phyloP scores from a whole-genome alignment of 2,113 vertebrate species.

The Lates calcarifer region DNA sequence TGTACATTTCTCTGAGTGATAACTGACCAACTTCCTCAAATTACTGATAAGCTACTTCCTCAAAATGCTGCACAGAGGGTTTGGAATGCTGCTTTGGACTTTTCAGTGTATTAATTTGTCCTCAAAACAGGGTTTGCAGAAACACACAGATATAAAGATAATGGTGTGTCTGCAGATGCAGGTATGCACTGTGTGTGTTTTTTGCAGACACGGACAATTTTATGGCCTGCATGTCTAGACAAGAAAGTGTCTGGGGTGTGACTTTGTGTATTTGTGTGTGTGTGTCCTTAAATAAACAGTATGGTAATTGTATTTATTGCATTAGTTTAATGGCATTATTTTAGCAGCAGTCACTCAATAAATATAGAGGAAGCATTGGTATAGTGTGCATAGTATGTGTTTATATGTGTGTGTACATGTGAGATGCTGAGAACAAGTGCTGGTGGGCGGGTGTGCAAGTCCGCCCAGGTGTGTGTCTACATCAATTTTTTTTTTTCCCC shows the following conservation, averaged over 20 bases:
- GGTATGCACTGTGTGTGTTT: constrained; percentile 13
- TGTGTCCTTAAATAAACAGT: background rate
- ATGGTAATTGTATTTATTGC: background rate
- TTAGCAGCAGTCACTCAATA: background rate
- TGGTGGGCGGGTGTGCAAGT: constrained; percentile 10
- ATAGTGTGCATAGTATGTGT: background rate
- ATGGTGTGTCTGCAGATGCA: background rate
- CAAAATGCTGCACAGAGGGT: background rate
- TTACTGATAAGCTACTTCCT: constrained; percentile 51
- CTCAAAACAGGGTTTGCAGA: background rate
- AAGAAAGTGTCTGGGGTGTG: background rate
- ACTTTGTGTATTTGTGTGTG: no score
- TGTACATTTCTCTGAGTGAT: constrained; percentile 21
- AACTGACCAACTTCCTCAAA: constrained; percentile 47
- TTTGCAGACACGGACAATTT: background rate
- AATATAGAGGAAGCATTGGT: background rate
- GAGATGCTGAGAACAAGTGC: constrained; percentile 5
- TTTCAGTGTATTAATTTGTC: background rate
- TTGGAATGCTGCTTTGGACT: background rate
- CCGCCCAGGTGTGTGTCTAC: constrained; percentile 26
- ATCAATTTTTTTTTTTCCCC: background rate
- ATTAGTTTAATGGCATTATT: background rate
- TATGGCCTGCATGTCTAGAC: constrained; percentile 2
- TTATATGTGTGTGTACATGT: background rate
- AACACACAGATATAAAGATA: background rate